Evolutionary conservation across 1,140 invertebrate genomes (phyloP).

Genomic region (Orchesella cincta): DNA sequence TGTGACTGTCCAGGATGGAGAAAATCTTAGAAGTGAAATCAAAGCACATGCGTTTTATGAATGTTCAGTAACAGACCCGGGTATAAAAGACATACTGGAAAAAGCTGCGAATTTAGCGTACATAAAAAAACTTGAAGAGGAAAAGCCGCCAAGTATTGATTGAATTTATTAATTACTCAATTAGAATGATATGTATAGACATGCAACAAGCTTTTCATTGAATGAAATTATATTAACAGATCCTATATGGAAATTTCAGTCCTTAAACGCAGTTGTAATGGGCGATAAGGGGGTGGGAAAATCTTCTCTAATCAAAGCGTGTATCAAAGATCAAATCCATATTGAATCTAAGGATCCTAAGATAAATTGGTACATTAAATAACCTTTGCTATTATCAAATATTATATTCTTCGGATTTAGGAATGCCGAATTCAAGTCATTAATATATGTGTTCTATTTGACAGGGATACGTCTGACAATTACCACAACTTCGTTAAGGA

Average conservation of each 20-base stretch:
- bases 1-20: neutral
- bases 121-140: neutral
- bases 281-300: slow-evolving; percentile 1
- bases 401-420: no score
- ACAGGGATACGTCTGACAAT: neutral
- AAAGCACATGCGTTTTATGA: neutral
- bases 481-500: neutral
- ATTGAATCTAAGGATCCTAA: no score
- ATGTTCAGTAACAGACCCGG: neutral
- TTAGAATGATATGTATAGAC: neutral
- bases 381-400: no score
- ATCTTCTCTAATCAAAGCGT: slow-evolving; percentile 12
- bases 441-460: no score
- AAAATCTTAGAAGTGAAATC: neutral
- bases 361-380: neutral
- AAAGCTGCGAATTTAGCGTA: neutral
- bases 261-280: neutral
- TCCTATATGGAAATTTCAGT: slow-evolving; percentile 18
- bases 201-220: neutral
- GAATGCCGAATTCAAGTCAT: no score
- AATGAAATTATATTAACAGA: slow-evolving; percentile 1
- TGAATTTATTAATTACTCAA: slow-evolving; percentile 8
- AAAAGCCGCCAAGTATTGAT: neutral
- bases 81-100: neutral
- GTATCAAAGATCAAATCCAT: neutral